Percentiles rank a stretch among this genome's conserved stretches.
Evolutionary conservation across 2,797 vertebrate genomes (phyloP).

Genomic region (Jordanella pulchra): DNA sequence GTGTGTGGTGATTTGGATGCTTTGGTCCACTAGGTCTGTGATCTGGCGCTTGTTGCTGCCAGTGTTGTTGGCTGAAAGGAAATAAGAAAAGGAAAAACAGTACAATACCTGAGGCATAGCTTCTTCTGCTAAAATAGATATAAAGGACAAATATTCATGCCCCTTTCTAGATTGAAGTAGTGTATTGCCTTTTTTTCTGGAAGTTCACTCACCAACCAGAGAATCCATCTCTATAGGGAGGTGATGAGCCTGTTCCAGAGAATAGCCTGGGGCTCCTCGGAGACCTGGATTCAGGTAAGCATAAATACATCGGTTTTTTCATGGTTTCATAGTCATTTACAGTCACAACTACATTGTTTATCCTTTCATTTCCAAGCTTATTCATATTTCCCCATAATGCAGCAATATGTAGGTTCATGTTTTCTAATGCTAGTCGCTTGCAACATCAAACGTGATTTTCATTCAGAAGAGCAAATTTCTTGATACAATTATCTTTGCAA

Average conservation of each 20-base stretch:
- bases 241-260: constrained; percentile 96
- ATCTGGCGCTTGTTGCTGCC: constrained; percentile 97
- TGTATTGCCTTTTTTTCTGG: constrained; percentile 3
- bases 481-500: background rate
- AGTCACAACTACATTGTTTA: constrained; percentile 40
- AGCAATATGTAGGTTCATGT: constrained; percentile 45
- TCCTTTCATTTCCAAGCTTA: constrained; percentile 40
- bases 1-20: constrained; percentile 97
- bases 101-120: background rate
- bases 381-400: constrained; percentile 38
- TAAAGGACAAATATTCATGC: constrained; percentile 2
- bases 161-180: background rate
- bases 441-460: constrained; percentile 54
- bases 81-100: constrained; percentile 8
- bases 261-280: constrained; percentile 95
- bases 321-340: constrained; percentile 21
- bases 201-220: constrained; percentile 86
- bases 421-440: constrained; percentile 35
- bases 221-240: constrained; percentile 99
- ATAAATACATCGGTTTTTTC: constrained; percentile 33
- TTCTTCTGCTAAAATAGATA: background rate
- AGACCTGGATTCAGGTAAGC: constrained; percentile 81
- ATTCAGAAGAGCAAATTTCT: background rate
- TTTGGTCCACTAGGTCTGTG: constrained; percentile 98
- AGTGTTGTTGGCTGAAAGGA: constrained; percentile 87